Evolutionary conservation across 1,140 invertebrate genomes (phyloP).

Genomic region (Meloidogyne floridensis): DNA sequence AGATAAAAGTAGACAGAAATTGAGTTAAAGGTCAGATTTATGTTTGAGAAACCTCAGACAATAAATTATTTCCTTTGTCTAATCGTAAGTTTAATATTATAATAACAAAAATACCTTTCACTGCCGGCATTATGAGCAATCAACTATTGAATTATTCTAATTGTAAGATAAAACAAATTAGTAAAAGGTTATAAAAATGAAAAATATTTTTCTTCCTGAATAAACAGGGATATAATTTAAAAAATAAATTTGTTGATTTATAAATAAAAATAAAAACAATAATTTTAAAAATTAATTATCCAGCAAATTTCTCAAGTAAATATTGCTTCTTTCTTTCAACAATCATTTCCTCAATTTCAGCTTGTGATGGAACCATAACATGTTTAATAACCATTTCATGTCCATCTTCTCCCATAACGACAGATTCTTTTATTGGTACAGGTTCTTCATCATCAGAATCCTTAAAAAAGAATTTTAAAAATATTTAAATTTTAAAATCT

Average conservation of each 20-base stretch:
- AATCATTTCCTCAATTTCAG: conserved; percentile 62
- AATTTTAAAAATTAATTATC: conserved; percentile 22
- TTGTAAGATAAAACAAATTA: not conserved
- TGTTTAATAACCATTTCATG: conserved; percentile 59
- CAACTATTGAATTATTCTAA: not conserved
- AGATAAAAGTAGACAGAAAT: too few relatives aligned
- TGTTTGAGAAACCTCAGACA: too few relatives aligned
- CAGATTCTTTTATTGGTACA: conserved; percentile 58
- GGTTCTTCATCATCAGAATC: conserved; percentile 60
- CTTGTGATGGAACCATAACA: conserved; percentile 62
- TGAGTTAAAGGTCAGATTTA: too few relatives aligned
- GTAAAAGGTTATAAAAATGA: not conserved
- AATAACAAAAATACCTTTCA: conserved; percentile 11
- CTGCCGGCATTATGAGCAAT: conserved; percentile 16
- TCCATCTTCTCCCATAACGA: conserved; percentile 61
- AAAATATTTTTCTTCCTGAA: not conserved
- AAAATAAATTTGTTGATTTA: not conserved
- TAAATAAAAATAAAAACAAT: conserved; percentile 9
- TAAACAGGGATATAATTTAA: not conserved
- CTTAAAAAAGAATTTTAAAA: conserved; percentile 35
- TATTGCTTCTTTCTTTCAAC: conserved; percentile 63
- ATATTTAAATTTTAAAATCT: not conserved
- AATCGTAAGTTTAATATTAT: too few relatives aligned
- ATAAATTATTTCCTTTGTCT: too few relatives aligned
- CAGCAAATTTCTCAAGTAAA: conserved; percentile 52